phyloP scores from a whole-genome alignment of 2,888 invertebrate genomes.

The Meliscaeva auricollis region DNA sequence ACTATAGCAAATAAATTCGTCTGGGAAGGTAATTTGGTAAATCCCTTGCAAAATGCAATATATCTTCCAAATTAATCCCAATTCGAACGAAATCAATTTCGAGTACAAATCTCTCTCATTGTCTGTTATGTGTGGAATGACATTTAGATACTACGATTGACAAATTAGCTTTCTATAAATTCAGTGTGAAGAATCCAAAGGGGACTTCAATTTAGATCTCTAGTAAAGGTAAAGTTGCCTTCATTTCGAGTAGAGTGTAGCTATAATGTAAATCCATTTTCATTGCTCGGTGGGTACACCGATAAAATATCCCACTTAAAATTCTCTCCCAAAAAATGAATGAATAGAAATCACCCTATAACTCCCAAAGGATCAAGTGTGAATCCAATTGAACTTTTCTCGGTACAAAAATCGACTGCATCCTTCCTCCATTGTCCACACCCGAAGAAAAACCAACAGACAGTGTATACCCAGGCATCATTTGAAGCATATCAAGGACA shows the following conservation, averaged over 20 bases:
- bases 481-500: slow-evolving; percentile 14
- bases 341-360: slow-evolving; percentile 28
- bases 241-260: slow-evolving; percentile 3
- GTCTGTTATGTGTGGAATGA: not conserved
- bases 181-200: slow-evolving; percentile 24
- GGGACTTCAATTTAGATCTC: not conserved
- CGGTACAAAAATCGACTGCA: slow-evolving; percentile 58
- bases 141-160: slow-evolving; percentile 51
- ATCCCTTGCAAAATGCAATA: slow-evolving; percentile 46
- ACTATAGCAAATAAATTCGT: slow-evolving; percentile 4
- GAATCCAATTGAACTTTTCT: slow-evolving; percentile 65
- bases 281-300: slow-evolving; percentile 4
- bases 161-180: slow-evolving; percentile 51
- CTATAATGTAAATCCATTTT: slow-evolving; percentile 34
- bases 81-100: slow-evolving; percentile 53
- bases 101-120: not conserved
- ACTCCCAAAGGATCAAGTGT: slow-evolving; percentile 60
- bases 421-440: slow-evolving; percentile 52
- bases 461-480: not conserved
- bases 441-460: slow-evolving; percentile 11
- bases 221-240: no score
- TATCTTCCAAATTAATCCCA: slow-evolving; percentile 41
- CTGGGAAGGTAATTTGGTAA: slow-evolving; percentile 35
- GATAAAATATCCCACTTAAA: slow-evolving; percentile 70
- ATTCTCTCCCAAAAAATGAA: slow-evolving; percentile 16